These are phyloP conservation scores for Lomographa bimaculata DNA, from an alignment of 2,888 invertebrate genomes.

Conservation along the genomic window DNA sequence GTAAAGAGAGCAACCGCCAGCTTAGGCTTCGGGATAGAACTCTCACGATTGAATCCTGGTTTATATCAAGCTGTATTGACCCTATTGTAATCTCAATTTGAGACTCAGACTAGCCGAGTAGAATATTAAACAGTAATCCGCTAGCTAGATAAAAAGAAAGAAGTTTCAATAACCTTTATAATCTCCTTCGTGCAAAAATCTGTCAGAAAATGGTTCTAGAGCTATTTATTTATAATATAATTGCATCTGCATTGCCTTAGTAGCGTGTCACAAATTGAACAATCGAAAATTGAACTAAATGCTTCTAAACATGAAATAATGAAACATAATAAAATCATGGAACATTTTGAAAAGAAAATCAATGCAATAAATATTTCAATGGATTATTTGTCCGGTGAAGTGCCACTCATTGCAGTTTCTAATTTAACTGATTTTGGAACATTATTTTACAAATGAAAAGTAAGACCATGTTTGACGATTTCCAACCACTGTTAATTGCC, in stretches of 20 bases:
- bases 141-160: conserved; percentile 8
- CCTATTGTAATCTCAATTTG: conserved; percentile 57
- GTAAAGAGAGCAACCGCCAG: conserved; percentile 53
- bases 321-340: background rate
- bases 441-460: background rate
- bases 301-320: conserved; percentile 1
- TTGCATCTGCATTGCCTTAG: conserved; percentile 18
- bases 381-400: conserved; percentile 27
- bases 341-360: background rate
- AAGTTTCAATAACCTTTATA: conserved; percentile 2
- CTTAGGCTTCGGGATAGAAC: conserved; percentile 55
- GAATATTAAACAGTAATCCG: conserved; percentile 56
- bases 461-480: conserved; percentile 6
- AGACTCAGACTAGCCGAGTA: conserved; percentile 51
- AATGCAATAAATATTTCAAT: conserved; percentile 2
- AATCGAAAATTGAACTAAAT: conserved; percentile 1
- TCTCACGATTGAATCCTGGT: conserved; percentile 53
- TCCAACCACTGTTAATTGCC: background rate
- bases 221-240: conserved; percentile 4
- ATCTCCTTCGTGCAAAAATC: conserved; percentile 26
- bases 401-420: conserved; percentile 23
- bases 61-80: conserved; percentile 60
- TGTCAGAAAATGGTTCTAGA: conserved; percentile 1
- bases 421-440: background rate
- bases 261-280: conserved; percentile 4